Evolutionary conservation across 2,888 invertebrate species (phyloP), one percentile per base, ranked within the genome.

Genomic region (Euspilapteryx auroguttella): DNA sequence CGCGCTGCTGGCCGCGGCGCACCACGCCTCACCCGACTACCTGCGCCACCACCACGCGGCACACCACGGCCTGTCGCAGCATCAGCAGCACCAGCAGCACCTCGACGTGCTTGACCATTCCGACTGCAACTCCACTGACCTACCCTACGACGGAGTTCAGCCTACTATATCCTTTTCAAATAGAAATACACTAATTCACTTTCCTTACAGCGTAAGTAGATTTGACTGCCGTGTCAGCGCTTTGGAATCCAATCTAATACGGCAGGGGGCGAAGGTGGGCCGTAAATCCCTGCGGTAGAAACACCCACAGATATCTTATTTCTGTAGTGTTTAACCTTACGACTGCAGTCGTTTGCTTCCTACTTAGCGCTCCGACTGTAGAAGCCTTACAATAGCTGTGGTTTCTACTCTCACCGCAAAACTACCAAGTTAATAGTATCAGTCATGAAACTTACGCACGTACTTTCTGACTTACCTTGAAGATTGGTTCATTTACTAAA

Each of bases 141-240:
- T 90, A 75, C 85, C 86, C 55, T 93, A 90, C 81, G 94, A 93
- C 69, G 91, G 91, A 66, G 83, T 90, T 78, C 89, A 90, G 80
- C 91, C 92, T 85, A 90, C 92, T 83, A 92, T 94, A 90, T 93
- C 93, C 88, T 93, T 93, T 90, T 84, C 81, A 55, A 80, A 83
- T 79, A 75, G 41, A 47, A 29, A 29, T 20, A 17, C 27, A 8
- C 25, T 35, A 14, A n/a, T 9, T n/a, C n/a, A 7, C 7, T 9
- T n/a, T 15, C 15, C 6, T 17, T 26, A 15, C 10, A 26, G 26
- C 26, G 7, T 9, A 17, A 17, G 10, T 15, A 7, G 20, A 3
- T 17, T 26, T 2, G 2, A 13, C 12, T 7, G 4, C 12, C 12
- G 14, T 9, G 14, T 12, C 14, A 15, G 11, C 10, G 8, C 24